phyloP scores from a whole-genome alignment of 1,140 invertebrate species.

The Drepana arcuata region DNA sequence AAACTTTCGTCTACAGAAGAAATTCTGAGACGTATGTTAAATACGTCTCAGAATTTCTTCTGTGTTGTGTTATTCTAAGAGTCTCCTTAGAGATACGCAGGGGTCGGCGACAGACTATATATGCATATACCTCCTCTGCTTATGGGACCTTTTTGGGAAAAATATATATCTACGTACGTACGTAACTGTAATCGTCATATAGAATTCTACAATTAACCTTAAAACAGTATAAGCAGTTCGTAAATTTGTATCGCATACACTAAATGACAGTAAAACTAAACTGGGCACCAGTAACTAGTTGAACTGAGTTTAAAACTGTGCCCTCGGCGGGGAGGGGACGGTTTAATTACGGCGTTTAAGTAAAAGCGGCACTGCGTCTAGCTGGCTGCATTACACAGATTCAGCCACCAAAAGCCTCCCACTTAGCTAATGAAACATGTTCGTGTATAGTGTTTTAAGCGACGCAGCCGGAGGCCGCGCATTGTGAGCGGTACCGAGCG shows the following conservation, averaged over 20 bases:
- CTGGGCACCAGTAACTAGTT: conserved; percentile 64
- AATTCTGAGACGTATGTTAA: too few relatives aligned
- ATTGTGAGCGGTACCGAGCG: conserved; percentile 46
- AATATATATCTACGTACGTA: conserved; percentile 7
- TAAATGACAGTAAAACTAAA: conserved; percentile 57
- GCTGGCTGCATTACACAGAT: conserved; percentile 67
- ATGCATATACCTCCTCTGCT: too few relatives aligned
- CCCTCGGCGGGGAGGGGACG: conserved; percentile 50
- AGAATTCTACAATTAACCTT: too few relatives aligned
- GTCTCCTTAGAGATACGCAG: too few relatives aligned
- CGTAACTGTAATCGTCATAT: conserved; percentile 13
- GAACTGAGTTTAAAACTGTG: conserved; percentile 61
- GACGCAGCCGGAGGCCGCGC: conserved; percentile 31
- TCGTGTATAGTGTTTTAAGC: conserved; percentile 63
- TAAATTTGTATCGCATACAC: conserved; percentile 45
- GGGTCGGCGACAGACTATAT: too few relatives aligned
- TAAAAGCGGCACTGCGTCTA: conserved; percentile 63
- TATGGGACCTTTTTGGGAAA: too few relatives aligned
- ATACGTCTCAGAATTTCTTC: too few relatives aligned
- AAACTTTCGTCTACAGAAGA: too few relatives aligned
- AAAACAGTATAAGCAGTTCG: too few relatives aligned
- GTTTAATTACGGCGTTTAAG: conserved; percentile 71
- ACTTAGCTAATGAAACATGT: conserved; percentile 75
- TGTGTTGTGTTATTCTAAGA: too few relatives aligned
- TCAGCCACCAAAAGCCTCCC: conserved; percentile 71